Evolutionary conservation across 2,113 vertebrate genomes (phyloP).

Genomic region (Catharus bicknelli): DNA sequence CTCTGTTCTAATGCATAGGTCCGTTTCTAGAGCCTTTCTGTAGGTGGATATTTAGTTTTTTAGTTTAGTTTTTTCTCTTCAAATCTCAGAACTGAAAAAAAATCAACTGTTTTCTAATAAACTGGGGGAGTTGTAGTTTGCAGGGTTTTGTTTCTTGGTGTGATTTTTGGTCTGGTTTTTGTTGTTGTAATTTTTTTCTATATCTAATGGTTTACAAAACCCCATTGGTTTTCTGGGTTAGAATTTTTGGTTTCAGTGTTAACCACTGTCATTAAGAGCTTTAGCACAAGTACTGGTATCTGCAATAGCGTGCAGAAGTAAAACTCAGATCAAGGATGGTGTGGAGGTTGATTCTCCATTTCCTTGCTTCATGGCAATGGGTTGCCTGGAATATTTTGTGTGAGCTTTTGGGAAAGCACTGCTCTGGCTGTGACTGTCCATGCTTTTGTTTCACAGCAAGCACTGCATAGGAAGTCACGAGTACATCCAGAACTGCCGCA

Average conservation of each 20-base stretch:
- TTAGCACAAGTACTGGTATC: background rate
- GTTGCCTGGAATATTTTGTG: background rate
- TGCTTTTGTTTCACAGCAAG: slow-evolving; percentile 80
- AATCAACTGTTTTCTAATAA: background rate
- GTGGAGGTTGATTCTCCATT: background rate
- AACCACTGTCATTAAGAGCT: background rate
- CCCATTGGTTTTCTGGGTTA: background rate
- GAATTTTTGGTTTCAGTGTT: background rate
- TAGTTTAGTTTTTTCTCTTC: background rate
- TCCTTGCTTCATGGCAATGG: background rate
- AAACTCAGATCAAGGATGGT: background rate
- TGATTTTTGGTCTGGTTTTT: no score
- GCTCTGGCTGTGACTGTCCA: background rate
- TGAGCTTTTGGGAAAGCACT: background rate
- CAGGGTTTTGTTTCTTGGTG: background rate
- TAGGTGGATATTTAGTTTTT: background rate
- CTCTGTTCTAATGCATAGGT: background rate
- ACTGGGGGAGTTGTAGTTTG: background rate
- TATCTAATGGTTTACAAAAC: background rate
- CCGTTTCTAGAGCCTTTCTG: background rate
- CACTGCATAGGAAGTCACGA: slow-evolving; percentile 96
- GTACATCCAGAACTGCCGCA: slow-evolving; percentile 95
- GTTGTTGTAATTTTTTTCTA: no score
- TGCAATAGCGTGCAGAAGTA: background rate
- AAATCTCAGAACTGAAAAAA: background rate